Conservation (phyloP, 2,113 vertebrate genomes). For the Carettochelys insculpta region DNA sequence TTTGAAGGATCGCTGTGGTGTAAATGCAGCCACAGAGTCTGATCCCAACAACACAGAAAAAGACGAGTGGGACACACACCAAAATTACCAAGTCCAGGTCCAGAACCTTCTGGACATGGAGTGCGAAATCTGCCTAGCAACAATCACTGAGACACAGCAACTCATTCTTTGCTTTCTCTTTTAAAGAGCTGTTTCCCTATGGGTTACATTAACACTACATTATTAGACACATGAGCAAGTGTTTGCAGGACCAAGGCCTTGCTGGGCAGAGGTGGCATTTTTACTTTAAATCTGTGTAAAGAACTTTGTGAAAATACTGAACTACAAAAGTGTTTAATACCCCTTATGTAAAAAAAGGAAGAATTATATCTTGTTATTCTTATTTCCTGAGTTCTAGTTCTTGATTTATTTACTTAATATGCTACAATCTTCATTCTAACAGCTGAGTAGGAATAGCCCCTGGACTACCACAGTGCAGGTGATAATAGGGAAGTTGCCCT, state of each 20-base stretch:
- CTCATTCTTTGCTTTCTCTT: too few relatives aligned
- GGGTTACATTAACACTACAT: not conserved
- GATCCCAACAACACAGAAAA: too few relatives aligned
- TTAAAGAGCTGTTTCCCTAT: too few relatives aligned
- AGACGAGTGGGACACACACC: too few relatives aligned
- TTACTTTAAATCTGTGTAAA: not conserved
- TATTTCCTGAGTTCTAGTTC: not conserved
- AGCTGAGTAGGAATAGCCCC: not conserved
- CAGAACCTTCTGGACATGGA: too few relatives aligned
- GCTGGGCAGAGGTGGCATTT: not conserved
- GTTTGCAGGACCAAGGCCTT: not conserved
- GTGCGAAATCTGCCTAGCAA: too few relatives aligned
- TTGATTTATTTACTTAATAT: not conserved
- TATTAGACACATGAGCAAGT: not conserved
- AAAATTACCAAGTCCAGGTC: too few relatives aligned
- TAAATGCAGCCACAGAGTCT: too few relatives aligned
- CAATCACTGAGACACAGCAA: too few relatives aligned
- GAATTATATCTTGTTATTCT: not conserved
- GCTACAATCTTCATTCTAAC: not conserved
- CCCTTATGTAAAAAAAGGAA: not conserved
- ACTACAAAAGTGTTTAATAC: not conserved
- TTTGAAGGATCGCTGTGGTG: too few relatives aligned
- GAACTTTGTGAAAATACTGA: not conserved
- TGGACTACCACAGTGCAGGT: not conserved
- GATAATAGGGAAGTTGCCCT: not conserved